A percentile compares a stretch with the other conserved stretches of the same genome.
Conservation (phyloP, 2,888 invertebrate species). For the Nemoura dubitans region DNA sequence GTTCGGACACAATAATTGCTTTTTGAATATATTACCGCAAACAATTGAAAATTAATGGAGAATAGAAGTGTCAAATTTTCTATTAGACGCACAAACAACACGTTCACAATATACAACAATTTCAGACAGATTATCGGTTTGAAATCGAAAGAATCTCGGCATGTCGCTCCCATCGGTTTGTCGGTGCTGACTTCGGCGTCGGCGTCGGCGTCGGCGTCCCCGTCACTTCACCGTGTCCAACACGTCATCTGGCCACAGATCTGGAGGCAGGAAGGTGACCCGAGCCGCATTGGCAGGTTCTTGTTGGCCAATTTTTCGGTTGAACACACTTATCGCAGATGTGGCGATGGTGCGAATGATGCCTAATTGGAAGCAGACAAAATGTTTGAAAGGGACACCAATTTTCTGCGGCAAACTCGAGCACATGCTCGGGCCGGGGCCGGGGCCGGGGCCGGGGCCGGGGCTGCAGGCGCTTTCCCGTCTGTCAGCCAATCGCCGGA, state of each 20-base stretch:
- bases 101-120: too few relatives aligned
- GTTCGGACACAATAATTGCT: not conserved
- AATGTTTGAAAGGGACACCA: not conserved
- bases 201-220: too few relatives aligned
- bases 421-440: not conserved
- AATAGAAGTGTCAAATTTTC: not conserved
- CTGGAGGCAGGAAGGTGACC: too few relatives aligned
- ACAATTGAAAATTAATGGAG: not conserved
- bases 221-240: too few relatives aligned
- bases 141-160: too few relatives aligned
- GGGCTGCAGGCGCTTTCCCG: too few relatives aligned
- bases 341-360: conserved; percentile 7
- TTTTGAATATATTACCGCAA: not conserved
- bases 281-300: not conserved
- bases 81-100: too few relatives aligned
- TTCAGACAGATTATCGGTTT: too few relatives aligned
- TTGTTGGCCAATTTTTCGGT: not conserved
- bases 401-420: not conserved
- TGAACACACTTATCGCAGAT: not conserved
- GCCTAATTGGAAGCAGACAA: not conserved
- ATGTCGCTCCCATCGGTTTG: too few relatives aligned
- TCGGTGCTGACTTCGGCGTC: too few relatives aligned
- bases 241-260: too few relatives aligned
- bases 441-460: too few relatives aligned
- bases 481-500: not conserved